phyloP scores from a whole-genome alignment of 2,113 vertebrate species.

The Scatophagus argus region DNA sequence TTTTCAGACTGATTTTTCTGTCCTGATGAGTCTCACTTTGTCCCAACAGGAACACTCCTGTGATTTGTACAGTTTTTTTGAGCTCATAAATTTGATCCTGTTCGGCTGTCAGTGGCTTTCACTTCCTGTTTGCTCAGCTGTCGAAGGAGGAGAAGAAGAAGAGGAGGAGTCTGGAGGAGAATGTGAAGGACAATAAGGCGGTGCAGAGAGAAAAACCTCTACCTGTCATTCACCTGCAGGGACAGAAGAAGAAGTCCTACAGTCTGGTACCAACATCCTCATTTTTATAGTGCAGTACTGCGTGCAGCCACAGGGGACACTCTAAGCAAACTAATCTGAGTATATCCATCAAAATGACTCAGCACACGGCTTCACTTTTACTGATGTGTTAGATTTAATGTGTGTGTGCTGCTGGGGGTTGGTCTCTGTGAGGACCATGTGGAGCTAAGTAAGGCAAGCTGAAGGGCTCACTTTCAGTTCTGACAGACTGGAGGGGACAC shows the following conservation, averaged over 20 bases:
- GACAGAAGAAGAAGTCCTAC: conserved; percentile 38
- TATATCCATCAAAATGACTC: too few species aligned
- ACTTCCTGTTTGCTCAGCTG: conserved; percentile 35
- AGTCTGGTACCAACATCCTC: conserved; percentile 53
- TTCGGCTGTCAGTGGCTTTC: not conserved
- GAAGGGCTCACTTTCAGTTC: too few species aligned
- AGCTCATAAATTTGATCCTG: not conserved
- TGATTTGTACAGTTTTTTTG: not conserved
- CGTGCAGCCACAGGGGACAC: not conserved
- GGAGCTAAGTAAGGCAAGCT: too few species aligned
- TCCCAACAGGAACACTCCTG: not conserved
- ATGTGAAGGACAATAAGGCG: not conserved
- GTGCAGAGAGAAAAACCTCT: not conserved
- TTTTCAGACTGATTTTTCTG: too few species aligned
- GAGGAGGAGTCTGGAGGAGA: conserved; percentile 25
- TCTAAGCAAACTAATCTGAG: not conserved
- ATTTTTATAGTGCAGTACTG: not conserved
- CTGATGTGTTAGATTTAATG: too few species aligned
- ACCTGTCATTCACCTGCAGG: conserved; percentile 28
- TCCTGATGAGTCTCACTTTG: not conserved
- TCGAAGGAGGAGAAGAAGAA: conserved; percentile 27
- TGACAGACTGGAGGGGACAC: too few species aligned
- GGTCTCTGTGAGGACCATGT: not conserved
- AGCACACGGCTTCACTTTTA: too few species aligned
- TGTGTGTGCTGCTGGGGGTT: not conserved